These are phyloP conservation scores for Tragopan temminckii DNA, from an alignment of 2,797 vertebrate genomes.

Conservation along the genomic window DNA sequence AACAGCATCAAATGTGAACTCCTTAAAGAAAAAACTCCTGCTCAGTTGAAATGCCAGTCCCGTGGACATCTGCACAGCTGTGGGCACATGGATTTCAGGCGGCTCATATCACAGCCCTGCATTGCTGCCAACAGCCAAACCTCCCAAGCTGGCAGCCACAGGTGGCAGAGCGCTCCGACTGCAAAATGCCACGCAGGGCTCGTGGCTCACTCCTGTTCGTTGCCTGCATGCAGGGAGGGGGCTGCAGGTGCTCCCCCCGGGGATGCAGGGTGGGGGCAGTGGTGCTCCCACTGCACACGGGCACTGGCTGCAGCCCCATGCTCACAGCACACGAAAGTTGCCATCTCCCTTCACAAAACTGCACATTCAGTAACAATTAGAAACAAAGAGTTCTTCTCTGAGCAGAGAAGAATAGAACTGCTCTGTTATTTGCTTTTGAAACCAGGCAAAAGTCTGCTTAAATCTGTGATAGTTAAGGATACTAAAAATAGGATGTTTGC, in stretches of 20 bases:
- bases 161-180: background rate
- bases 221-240: too few relatives aligned
- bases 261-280: background rate
- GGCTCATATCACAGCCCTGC: background rate
- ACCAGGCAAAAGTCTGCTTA: background rate
- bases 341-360: fast-evolving
- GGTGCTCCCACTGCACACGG: background rate
- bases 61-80: background rate
- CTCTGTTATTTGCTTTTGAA: background rate
- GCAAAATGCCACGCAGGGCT: background rate
- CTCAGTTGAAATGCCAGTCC: background rate
- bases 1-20: fast-evolving
- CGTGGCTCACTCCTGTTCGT: background rate
- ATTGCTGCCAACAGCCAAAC: too few relatives aligned
- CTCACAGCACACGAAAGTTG: too few relatives aligned
- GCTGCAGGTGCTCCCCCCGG: too few relatives aligned
- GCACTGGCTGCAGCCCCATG: background rate
- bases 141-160: background rate
- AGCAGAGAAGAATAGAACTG: background rate
- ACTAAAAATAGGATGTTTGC: background rate
- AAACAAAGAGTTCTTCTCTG: background rate
- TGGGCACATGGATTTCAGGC: background rate
- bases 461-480: background rate
- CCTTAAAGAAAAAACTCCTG: background rate
- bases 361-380: fast-evolving